phyloP scores from a whole-genome alignment of 2,113 vertebrate genomes.

The Calidris pugnax region DNA sequence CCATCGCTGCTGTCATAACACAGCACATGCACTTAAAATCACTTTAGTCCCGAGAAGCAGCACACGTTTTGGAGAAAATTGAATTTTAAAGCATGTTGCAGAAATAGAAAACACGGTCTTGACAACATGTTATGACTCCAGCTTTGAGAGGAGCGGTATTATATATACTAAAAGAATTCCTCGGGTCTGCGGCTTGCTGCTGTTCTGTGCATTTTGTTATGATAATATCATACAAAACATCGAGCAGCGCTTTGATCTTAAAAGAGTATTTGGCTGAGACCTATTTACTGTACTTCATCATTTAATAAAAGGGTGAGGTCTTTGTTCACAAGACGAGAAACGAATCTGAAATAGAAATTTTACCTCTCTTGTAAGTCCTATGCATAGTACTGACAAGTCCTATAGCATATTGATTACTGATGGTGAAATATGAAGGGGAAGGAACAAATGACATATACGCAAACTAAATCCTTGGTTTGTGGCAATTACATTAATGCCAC shows the following conservation, averaged over 20 bases:
- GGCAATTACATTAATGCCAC: not conserved
- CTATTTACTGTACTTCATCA: not conserved
- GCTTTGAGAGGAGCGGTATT: not conserved
- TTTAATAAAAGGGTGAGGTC: not conserved
- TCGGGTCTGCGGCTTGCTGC: not conserved
- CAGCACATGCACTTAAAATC: slow-evolving; percentile 30
- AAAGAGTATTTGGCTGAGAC: not conserved
- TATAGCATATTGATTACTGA: not conserved
- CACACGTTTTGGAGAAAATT: slow-evolving; percentile 26
- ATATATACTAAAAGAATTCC: not conserved
- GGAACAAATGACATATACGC: not conserved
- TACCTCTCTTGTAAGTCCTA: not conserved
- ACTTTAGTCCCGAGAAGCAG: not conserved
- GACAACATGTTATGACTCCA: not conserved
- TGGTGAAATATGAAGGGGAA: not conserved
- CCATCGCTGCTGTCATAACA: slow-evolving; percentile 13
- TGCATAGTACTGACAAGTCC: not conserved
- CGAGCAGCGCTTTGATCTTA: not conserved
- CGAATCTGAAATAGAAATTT: not conserved
- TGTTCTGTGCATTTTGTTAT: not conserved
- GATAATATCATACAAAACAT: not conserved
- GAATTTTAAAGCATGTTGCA: slow-evolving; percentile 44
- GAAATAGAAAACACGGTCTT: not conserved
- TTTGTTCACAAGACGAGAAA: not conserved
- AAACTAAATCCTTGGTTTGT: not conserved